Base-by-base conservation (phyloP, 2,888 invertebrate genomes). In the Archips xylosteana region DNA sequence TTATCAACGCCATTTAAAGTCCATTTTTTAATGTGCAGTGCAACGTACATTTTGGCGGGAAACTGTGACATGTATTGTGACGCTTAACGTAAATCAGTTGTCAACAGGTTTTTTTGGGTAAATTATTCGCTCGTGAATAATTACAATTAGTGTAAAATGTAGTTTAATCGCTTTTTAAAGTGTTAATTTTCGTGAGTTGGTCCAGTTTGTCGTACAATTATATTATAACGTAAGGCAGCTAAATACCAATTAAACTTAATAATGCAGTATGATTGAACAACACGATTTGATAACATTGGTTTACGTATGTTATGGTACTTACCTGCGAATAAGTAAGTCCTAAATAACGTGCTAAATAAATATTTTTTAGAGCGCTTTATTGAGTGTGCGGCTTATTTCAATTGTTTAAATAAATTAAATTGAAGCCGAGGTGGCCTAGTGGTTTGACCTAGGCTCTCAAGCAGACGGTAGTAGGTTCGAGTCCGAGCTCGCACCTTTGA, bases 41-140 rank as follows among this genome's bases (percentile, higher is more conserved):
- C 3, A 13, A 34, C 45, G 47, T 12, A 45, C 36, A 34, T 59
- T 68, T 69, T 69, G 73, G 69, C 75, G 69, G 57, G 62, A 68
- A 68, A 45, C 65, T 54, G 77, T 75, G 76, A 78, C 76, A 76
- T 76, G 77, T 23, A 23, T 23, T 23, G 23, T 78, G 78, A 77
- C 78, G 78, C 80, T 79, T 78, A 79, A 74, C 78, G 79, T 75
- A 76, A 71, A 65, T 76, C 79, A 78, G 81, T 82, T 85, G 84
- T 84, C 83, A 85, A 85, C 86, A 83, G 81, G 79, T 81, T 81
- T 81, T 45, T 80, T 81, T 75, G 80, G 80, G 79, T 79, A 84
- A 84, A 85, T 86, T 83, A 82, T 78, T 82, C 78, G 81, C 76
- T 79, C 76, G 78, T 77, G 78, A 80, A 79, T 80, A 81, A 84